Evolutionary conservation across 2,888 invertebrate species (phyloP), one percentile per base, ranked within the genome.

Genomic region (Frankliniella fusca): DNA sequence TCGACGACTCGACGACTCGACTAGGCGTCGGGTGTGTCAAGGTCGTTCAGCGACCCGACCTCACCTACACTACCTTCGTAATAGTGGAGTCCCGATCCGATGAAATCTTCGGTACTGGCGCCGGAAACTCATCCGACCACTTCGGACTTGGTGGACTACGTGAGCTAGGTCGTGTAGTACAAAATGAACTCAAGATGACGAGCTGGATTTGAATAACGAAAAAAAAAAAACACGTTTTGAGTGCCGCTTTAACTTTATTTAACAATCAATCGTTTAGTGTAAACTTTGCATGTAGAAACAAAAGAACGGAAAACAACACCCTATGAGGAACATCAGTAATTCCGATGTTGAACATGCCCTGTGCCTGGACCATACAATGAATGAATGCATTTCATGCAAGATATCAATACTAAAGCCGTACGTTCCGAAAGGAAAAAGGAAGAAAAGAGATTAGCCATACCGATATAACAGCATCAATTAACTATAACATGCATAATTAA

Each of bases 181-280:
- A 54, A 54, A 2, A 54, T 1, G 1, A 11, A 8, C 3, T 54
- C 15, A 54, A 54, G 54, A 3, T 54, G 54, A 54, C 3, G 18
- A 54, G 15, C n/a, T 54, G 54, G 38, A 38, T 38, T 38, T 9
- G 70, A 23, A 23, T 70, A 23, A 70, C 3, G 23, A 70, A 9
- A 20, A 23, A 70, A 70, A 20, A 61, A 10, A 61, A 61, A 61
- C 10, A n/a, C 61, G 8, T 7, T 23, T 76, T 11, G 70, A 76
- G 70, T 76, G 70, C 70, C 27, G 70, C 70, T 76, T 76, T 76
- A 76, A 76, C 70, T 76, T 76, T 76, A 76, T 12, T 76, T 76
- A 76, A 76, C 70, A 76, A 76, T 76, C 70, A 76, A 76, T 76
- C 27, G 27, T 76, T 76, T 27, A 76, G 70, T 76, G 70, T 76